Evolutionary conservation across 2,797 vertebrate species (phyloP).

Genomic region (Lophotriccus pileatus): DNA sequence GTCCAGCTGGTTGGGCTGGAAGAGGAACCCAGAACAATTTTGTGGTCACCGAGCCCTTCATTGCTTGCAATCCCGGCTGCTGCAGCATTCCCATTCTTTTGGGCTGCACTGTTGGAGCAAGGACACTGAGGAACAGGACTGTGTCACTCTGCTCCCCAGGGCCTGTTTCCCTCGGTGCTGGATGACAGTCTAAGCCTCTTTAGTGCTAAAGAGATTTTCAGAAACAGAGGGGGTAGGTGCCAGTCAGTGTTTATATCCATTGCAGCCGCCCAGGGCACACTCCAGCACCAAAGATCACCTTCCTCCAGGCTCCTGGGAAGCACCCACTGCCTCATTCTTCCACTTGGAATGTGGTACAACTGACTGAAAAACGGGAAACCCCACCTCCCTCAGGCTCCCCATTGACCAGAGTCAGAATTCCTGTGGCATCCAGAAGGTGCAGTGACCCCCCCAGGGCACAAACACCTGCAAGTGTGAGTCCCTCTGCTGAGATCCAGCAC

Average conservation of each 20-base stretch:
- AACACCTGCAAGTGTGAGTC: neutral
- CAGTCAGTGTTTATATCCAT: neutral
- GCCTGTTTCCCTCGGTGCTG: neutral
- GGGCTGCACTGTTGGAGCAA: neutral
- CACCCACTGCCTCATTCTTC: neutral
- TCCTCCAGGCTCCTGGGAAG: neutral
- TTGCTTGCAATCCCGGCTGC: neutral
- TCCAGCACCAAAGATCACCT: neutral
- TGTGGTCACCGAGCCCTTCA: neutral
- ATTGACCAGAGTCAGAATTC: neutral
- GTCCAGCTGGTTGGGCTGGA: neutral
- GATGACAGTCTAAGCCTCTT: neutral
- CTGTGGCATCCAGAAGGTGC: neutral
- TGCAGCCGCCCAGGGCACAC: neutral
- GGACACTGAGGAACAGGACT: neutral
- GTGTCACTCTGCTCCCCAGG: neutral
- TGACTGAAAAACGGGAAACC: neutral
- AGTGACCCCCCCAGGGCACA: neutral
- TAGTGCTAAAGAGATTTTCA: neutral
- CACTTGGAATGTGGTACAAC: neutral
- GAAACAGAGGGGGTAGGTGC: neutral
- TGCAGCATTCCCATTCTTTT: neutral
- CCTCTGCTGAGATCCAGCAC: neutral
- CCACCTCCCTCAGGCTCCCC: neutral
- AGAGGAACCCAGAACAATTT: neutral